Evolutionary conservation across 2,113 vertebrate species (phyloP).

Genomic region (Prietella phreatophila): DNA sequence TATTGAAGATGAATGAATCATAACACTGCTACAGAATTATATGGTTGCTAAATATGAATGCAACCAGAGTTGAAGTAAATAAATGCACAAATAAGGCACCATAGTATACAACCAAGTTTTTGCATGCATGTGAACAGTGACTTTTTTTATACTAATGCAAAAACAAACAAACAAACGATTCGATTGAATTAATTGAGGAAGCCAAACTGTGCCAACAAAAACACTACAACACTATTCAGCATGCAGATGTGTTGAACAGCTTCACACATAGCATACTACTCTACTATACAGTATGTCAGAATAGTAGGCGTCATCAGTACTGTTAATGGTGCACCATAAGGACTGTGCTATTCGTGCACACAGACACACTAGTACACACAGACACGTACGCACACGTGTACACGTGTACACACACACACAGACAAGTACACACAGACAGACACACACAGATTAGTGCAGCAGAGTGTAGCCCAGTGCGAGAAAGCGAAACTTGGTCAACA

Average conservation of each 20-base stretch:
- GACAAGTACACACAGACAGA: no score
- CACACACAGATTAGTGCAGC: not conserved
- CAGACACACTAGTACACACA: no score
- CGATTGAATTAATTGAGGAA: not conserved
- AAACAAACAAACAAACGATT: not conserved
- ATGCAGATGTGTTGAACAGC: not conserved
- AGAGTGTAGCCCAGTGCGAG: not conserved
- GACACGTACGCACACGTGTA: no score
- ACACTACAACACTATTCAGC: not conserved
- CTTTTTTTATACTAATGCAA: not conserved
- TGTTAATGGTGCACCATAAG: not conserved
- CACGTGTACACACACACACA: no score
- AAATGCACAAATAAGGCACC: not conserved
- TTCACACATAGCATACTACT: not conserved
- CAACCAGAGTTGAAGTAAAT: not conserved
- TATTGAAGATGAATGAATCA: not conserved
- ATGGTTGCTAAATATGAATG: not conserved
- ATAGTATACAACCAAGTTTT: not conserved
- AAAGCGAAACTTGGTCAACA: not conserved
- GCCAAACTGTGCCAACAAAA: not conserved
- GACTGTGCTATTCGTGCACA: not conserved
- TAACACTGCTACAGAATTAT: not conserved
- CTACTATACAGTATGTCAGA: not conserved
- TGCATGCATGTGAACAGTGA: not conserved
- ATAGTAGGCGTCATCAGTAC: not conserved